Evolutionary conservation across 2,113 vertebrate genomes (phyloP).

Genomic region (Daphoenositta chrysoptera): DNA sequence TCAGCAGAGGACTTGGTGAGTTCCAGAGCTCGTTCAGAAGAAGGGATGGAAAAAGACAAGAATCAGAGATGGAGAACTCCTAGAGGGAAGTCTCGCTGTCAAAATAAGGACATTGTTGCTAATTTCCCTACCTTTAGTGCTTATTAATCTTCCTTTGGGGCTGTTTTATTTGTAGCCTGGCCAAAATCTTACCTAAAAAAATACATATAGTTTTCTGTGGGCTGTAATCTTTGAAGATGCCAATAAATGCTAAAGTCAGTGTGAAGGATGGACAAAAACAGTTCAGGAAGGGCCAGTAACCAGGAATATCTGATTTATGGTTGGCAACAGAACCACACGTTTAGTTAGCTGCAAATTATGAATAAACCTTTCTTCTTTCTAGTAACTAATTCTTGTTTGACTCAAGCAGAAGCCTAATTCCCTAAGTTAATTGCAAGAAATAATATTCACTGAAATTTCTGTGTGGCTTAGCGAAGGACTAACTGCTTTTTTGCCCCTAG

Average conservation of each 20-base stretch:
- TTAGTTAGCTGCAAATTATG: not conserved
- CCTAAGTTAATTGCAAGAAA: not conserved
- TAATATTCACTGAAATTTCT: accelerated
- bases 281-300: not conserved
- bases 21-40: not conserved
- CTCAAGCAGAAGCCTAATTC: not conserved
- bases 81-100: not conserved
- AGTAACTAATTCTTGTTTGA: not conserved
- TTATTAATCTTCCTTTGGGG: not conserved
- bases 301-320: not conserved
- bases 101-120: not conserved
- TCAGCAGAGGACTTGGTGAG: not conserved
- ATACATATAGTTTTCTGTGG: accelerated
- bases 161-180: not conserved
- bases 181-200: not conserved
- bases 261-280: not conserved
- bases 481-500: not conserved
- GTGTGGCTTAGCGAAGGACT: not conserved
- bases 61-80: not conserved
- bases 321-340: not conserved
- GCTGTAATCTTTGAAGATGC: not conserved
- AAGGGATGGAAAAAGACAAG: not conserved
- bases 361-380: not conserved
- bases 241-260: not conserved
- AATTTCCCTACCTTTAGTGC: not conserved